Conservation (phyloP, 1,140 invertebrate genomes). For the Temnothorax curvispinosus region DNA sequence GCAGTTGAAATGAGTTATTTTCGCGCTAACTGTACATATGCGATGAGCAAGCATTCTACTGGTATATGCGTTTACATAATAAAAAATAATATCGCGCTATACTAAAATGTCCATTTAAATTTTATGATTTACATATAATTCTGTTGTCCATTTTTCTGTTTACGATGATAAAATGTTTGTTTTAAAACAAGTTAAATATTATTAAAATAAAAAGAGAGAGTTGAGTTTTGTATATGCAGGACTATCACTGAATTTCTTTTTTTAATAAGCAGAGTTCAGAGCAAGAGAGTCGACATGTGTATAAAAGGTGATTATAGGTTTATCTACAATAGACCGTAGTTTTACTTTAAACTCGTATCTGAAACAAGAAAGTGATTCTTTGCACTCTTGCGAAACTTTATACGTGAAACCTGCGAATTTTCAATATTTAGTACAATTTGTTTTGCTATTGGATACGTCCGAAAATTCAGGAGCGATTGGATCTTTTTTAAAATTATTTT, state of each 20-base stretch:
- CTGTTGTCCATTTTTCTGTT: background rate
- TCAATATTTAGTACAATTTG: background rate
- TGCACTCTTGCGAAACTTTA: background rate
- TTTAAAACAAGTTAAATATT: slow-evolving; percentile 29
- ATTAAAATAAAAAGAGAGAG: slow-evolving; percentile 6
- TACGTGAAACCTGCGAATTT: background rate
- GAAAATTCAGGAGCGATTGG: background rate
- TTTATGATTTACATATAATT: slow-evolving; percentile 18
- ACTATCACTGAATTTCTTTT: background rate
- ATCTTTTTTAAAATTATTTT: background rate
- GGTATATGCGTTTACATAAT: background rate
- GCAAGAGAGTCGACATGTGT: background rate
- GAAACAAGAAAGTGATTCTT: background rate
- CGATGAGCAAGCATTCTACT: background rate
- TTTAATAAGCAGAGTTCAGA: background rate
- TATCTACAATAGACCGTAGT: too few relatives aligned
- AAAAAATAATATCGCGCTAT: slow-evolving; percentile 13
- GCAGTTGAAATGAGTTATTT: background rate
- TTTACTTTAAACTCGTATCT: too few relatives aligned
- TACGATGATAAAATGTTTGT: background rate
- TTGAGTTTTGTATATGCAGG: background rate
- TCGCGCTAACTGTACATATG: slow-evolving; percentile 6
- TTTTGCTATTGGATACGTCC: background rate
- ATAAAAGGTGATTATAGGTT: background rate
- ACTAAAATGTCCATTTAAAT: slow-evolving; percentile 7